Base-by-base conservation (phyloP, 2,113 vertebrate species). In the Anolis carolinensis region DNA sequence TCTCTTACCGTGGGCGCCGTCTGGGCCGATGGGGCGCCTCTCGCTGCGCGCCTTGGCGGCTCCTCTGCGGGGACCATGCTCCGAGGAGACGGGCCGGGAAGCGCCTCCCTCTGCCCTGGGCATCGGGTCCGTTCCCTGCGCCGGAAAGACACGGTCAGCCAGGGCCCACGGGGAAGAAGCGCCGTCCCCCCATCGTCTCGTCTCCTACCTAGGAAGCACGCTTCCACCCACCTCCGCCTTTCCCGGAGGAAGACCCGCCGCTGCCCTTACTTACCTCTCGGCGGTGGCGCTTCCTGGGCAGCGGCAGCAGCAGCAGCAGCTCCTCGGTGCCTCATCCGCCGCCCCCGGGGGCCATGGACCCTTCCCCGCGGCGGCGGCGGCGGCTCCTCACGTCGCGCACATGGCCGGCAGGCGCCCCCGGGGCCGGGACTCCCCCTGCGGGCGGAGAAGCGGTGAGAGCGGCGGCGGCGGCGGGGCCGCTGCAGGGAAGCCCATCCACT, bases 351-450 rank as follows among this genome's bases (percentile, higher is more conserved):
- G 84, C 86, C 86, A 83, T 77, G 73, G 80, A n/a, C 63, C 81
- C 65, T 81, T 21, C 75, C 36, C n/a, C n/a, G n/a, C n/a, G n/a
- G n/a, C n/a, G n/a, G n/a, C n/a, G n/a, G n/a, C n/a, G n/a, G n/a
- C n/a, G n/a, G n/a, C n/a, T n/a, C n/a, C n/a, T n/a, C n/a, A n/a
- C n/a, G n/a, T n/a, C n/a, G n/a, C n/a, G n/a, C n/a, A n/a, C 86
- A 87, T 87, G 86, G 86, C 86, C 81, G 32, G 81, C 67, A 86
- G 80, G 63, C 67, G 88, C 88, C 65, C 85, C 1, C 84, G 68
- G 52, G 91, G 88, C 83, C 32, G 52, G 36, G 89, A 90, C 11
- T 92, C 92, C 67, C 83, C 79, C 16, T 63, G 83, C 18, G 89
- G 85, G 74, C 14, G 88, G 48, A 81, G 78, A 59, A 10, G 79